Evolutionary conservation across 1,140 invertebrate species (phyloP), one percentile per base, ranked within the genome.

Genomic region (Eulimnadia texana): DNA sequence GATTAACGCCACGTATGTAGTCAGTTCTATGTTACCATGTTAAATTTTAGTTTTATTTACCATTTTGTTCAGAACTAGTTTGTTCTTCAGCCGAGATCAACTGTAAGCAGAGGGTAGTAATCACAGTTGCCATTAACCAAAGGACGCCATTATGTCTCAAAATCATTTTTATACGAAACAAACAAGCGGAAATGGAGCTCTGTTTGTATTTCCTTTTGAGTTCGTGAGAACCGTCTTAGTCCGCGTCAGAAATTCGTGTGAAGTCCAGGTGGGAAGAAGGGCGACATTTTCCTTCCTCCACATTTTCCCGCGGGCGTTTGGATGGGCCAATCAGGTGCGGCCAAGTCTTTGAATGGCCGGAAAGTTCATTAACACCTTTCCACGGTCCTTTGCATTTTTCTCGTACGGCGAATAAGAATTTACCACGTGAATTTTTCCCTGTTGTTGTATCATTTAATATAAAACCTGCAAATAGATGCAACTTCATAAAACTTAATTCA

Each of bases 151-250:
- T n/a, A n/a, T n/a, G n/a, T n/a, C n/a, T n/a, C n/a, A n/a, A n/a
- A n/a, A n/a, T n/a, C n/a, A n/a, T n/a, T n/a, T n/a, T n/a, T n/a
- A n/a, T n/a, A n/a, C n/a, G n/a, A 29, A 61, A 55, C 10, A 49
- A 24, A 23, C 60, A 63, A 28, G 58, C 50, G 19, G 42, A 42
- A 47, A 25, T 54, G 24, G 33, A 57, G 28, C 51, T 29, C 29
- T 24, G 53, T 28, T 50, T 29, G 23, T 56, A 47, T 16, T 25
- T 20, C 29, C 50, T 53, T 13, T 28, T 50, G 16, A 50, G 27
- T 3, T 54, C 22, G 11, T 23, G 52, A 3, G 13, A 54, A 23
- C 20, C 13, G 6, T 16, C 6, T 16, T 42, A 16, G 6, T 42
- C 33, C 6, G 16, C 33, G 33, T 42, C 33, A 42, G 16, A 6